Evolutionary conservation across 1,140 invertebrate genomes (phyloP), one percentile per base, ranked within the genome.

Genomic region (Sycobia sp.): DNA sequence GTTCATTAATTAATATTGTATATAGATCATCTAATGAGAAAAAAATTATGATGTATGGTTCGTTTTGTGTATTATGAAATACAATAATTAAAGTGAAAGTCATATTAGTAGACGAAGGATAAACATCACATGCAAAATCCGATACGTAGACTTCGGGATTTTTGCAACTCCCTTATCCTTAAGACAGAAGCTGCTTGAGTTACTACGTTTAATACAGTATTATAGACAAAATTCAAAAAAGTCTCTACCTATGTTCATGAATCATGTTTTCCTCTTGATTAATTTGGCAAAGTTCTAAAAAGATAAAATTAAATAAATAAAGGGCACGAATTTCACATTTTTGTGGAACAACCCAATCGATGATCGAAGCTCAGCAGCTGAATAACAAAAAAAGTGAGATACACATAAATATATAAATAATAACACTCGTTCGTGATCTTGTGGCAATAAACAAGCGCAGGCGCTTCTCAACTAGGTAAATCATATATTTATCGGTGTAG

Each of bases 1-100:
- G 55, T n/a, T 27, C 46, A 55, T 41, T 14, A n/a, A 59, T 60
- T 54, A 51, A 44, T 34, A 53, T 32, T 53, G 59, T 60, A 64
- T 2, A 61, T 60, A 60, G 11, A 57, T 57, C 18, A 43, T 50
- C 57, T 32, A 50, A n/a, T n/a, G 38, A 50, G 9, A 50, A 39
- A 43, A 51, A 51, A 32, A 38, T 20, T 51, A 63, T 63, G 54
- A 41, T 41, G 18, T 51, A 54, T 53, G 39, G 27, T 53, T 53
- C 23, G 36, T 34, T 56, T 62, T 62, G 53, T 51, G 46, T 51
- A 63, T 57, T 49, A 63, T 51, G 36, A 63, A 57, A 36, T 63
- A 63, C 46, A 50, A 57, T 63, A 63, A 57, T 63, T 23, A 63
- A 63, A 57, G 54, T 63, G 54, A 63, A 22, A 57, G 36, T 50